Evolutionary conservation across 2,888 invertebrate species (phyloP).

Genomic region (Eupelmus urozonus): DNA sequence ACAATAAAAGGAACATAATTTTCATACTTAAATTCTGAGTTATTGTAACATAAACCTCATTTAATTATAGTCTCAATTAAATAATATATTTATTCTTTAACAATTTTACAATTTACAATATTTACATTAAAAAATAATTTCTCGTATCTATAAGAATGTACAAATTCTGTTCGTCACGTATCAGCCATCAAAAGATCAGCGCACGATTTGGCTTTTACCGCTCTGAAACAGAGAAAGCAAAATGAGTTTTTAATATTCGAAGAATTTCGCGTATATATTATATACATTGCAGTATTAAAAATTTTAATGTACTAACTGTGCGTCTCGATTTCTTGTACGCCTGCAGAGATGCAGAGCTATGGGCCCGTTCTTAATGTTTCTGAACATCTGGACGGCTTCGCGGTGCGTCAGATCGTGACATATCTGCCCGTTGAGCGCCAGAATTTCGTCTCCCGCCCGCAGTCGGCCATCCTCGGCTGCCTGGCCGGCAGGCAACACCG

Average conservation of each 20-base stretch:
- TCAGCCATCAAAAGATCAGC: constrained; percentile 84
- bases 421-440: constrained; percentile 89
- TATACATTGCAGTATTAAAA: not conserved
- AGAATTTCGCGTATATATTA: not conserved
- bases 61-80: constrained; percentile 48
- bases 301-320: constrained; percentile 72
- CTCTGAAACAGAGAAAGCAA: constrained; percentile 79
- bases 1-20: constrained; percentile 41
- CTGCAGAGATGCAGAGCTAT: constrained; percentile 87
- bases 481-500: constrained; percentile 89
- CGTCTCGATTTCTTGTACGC: constrained; percentile 77
- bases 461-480: constrained; percentile 90
- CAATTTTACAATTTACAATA: constrained; percentile 59
- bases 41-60: constrained; percentile 29
- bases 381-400: constrained; percentile 89
- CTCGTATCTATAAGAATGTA: constrained; percentile 52
- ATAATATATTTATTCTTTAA: constrained; percentile 59
- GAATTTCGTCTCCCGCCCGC: constrained; percentile 89
- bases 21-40: constrained; percentile 31
- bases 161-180: constrained; percentile 74
- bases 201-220: constrained; percentile 86
- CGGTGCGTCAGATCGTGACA: constrained; percentile 89
- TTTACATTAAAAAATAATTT: constrained; percentile 54
- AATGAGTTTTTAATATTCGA: constrained; percentile 5
- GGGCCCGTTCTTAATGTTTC: constrained; percentile 87